These are phyloP conservation scores for Rhabdophis nuchalis DNA, from an alignment of 2,797 vertebrate species.

Conservation along the genomic window DNA sequence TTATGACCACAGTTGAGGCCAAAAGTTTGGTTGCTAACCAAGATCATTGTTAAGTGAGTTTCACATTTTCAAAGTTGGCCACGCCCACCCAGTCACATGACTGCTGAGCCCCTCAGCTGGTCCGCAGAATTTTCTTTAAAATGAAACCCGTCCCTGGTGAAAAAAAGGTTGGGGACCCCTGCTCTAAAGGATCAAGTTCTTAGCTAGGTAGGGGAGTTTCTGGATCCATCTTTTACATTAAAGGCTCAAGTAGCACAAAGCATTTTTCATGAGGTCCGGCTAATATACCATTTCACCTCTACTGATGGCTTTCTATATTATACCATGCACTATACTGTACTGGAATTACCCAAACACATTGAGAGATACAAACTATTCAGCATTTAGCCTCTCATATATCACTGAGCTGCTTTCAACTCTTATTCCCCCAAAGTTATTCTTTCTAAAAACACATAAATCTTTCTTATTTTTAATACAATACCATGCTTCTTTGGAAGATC, in stretches of 20 bases:
- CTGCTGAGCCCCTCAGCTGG: too few species aligned
- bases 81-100: too few species aligned
- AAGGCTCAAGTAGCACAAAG: background rate
- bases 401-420: background rate
- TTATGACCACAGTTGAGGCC: too few species aligned
- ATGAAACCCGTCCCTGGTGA: too few species aligned
- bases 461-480: constrained; percentile 56
- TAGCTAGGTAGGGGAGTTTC: background rate
- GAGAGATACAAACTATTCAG: background rate
- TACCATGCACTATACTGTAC: background rate
- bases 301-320: background rate
- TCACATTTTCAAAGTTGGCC: too few species aligned
- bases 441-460: background rate
- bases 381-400: background rate
- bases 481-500: constrained; percentile 99
- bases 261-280: background rate
- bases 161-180: too few species aligned
- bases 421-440: background rate
- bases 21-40: too few species aligned
- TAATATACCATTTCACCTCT: background rate
- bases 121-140: too few species aligned
- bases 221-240: background rate
- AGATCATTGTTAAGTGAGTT: too few species aligned
- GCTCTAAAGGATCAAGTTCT: background rate
- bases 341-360: background rate